Evolutionary conservation across 1,140 invertebrate species (phyloP).

Genomic region (Aporrectodea caliginosa): DNA sequence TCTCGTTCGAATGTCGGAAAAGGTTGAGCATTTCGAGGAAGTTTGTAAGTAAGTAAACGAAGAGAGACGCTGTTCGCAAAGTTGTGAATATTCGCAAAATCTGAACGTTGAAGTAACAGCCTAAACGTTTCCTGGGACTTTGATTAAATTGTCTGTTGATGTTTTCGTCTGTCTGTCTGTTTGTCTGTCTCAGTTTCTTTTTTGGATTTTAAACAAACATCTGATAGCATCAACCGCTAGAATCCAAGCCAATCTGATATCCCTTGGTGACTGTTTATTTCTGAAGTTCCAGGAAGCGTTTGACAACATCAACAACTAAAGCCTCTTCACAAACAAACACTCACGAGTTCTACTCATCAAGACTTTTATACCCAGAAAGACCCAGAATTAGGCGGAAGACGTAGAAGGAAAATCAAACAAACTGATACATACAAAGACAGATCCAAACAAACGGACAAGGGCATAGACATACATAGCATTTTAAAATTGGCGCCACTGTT

Average conservation of each 20-base stretch:
- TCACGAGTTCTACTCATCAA: neutral
- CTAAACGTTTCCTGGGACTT: neutral
- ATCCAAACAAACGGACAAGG: too few species aligned
- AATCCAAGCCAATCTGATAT: too few species aligned
- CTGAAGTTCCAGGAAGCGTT: neutral
- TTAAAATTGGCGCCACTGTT: too few species aligned
- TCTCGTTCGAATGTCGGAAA: too few species aligned
- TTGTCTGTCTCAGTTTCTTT: neutral
- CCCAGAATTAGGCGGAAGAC: too few species aligned
- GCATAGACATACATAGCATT: too few species aligned
- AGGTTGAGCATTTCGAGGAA: too few species aligned
- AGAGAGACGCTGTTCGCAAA: neutral
- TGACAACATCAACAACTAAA: neutral
- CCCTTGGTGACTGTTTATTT: neutral
- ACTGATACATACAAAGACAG: too few species aligned
- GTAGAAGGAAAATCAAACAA: too few species aligned
- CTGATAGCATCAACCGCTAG: too few species aligned
- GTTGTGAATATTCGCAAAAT: neutral
- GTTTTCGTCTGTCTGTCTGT: neutral
- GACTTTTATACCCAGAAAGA: neutral
- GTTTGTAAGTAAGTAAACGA: too few species aligned
- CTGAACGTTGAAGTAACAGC: neutral
- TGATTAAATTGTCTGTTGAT: neutral
- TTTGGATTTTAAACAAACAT: too few species aligned
- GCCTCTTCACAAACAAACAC: neutral